A percentile compares a stretch with the other conserved stretches of the same genome.
Conservation (phyloP, 2,888 invertebrate species). For the Volucella inanis region DNA sequence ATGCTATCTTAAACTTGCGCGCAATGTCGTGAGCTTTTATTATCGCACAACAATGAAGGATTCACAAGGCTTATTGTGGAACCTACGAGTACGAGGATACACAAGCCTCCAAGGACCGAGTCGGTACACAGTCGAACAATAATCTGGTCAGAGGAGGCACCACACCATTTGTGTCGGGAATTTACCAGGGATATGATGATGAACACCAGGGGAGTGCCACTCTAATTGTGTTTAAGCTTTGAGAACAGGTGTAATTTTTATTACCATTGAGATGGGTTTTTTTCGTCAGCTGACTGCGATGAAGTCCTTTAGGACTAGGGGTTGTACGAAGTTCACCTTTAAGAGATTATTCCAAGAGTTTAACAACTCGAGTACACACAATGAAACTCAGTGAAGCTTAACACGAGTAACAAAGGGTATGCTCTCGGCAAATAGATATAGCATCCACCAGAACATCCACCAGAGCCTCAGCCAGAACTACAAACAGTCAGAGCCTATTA, state of each 20-base stretch:
- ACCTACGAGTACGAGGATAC: not conserved
- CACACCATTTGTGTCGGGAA: slow-evolving; percentile 51
- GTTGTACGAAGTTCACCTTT: slow-evolving; percentile 4
- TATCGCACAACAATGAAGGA: slow-evolving; percentile 59
- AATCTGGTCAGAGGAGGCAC: slow-evolving; percentile 25
- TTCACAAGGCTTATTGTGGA: slow-evolving; percentile 49
- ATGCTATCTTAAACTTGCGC: slow-evolving; percentile 58
- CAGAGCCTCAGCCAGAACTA: not conserved
- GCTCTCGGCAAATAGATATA: too few relatives aligned
- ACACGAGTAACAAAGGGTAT: slow-evolving; percentile 31
- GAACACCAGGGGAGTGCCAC: slow-evolving; percentile 43
- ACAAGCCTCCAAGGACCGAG: too few relatives aligned
- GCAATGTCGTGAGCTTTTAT: slow-evolving; percentile 39
- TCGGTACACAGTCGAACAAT: not conserved
- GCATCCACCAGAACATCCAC: slow-evolving; percentile 21
- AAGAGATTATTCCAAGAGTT: slow-evolving; percentile 35
- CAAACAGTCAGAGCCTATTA: slow-evolving; percentile 33
- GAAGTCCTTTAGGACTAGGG: slow-evolving; percentile 6
- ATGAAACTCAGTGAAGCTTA: slow-evolving; percentile 27
- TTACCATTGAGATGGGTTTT: not conserved
- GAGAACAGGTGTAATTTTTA: slow-evolving; percentile 33
- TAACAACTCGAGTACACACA: slow-evolving; percentile 20
- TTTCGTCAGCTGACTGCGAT: not conserved
- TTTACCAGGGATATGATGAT: slow-evolving; percentile 52
- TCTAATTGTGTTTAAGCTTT: slow-evolving; percentile 53